Conservation (phyloP, 64 coral and sea anemone species). For the Montipora capricornis region DNA sequence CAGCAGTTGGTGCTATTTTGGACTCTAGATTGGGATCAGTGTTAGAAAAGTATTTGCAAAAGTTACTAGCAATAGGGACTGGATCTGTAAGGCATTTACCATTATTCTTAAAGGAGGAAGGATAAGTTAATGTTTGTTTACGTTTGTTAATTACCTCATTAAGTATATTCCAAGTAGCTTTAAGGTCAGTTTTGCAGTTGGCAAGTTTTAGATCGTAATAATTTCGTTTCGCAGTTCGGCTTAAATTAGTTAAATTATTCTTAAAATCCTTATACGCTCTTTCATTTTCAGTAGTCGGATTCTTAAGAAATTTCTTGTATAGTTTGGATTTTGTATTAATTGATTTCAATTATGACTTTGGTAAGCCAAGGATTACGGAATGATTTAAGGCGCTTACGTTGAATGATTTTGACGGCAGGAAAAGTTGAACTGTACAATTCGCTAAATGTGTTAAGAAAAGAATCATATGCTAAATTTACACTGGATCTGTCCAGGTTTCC, state of each 20-base stretch:
- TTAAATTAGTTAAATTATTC: constrained; percentile 73
- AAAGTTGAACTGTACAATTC: constrained; percentile 51
- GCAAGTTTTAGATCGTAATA: too few relatives aligned
- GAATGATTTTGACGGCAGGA: constrained; percentile 47
- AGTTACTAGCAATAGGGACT: too few relatives aligned
- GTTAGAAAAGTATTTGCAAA: neutral
- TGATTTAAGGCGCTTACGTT: neutral
- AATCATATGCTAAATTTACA: neutral
- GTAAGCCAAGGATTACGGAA: constrained; percentile 62
- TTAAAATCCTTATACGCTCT: constrained; percentile 52
- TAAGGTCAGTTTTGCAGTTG: too few relatives aligned
- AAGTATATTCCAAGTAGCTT: too few relatives aligned
- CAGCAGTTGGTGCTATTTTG: neutral
- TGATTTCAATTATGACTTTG: constrained; percentile 75
- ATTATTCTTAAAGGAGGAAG: too few relatives aligned
- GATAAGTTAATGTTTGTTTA: too few relatives aligned
- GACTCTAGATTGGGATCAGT: constrained; percentile 47
- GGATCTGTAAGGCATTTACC: too few relatives aligned
- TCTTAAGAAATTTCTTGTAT: constrained; percentile 64
- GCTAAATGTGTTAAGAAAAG: constrained; percentile 23
- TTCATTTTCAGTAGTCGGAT: constrained; percentile 14
- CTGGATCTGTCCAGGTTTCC: constrained; percentile 2
- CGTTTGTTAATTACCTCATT: too few relatives aligned
- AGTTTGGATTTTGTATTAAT: constrained; percentile 60
- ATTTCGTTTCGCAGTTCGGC: constrained; percentile 45